Conservation (phyloP, 2,113 vertebrate species). For the Proteles cristata region DNA sequence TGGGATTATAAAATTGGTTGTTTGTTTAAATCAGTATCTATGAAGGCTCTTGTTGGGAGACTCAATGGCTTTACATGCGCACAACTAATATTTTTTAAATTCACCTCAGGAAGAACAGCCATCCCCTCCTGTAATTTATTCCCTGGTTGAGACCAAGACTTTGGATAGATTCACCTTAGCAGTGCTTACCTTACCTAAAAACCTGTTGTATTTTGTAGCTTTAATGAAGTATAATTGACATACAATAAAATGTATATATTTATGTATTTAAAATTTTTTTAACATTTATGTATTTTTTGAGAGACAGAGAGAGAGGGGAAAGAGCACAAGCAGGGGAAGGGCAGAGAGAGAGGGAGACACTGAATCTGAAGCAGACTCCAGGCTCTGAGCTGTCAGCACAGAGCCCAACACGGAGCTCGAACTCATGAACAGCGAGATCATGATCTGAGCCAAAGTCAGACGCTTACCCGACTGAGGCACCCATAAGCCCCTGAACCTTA, state of each 20-base stretch:
- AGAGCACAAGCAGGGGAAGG: too few species aligned
- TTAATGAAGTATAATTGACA: neutral
- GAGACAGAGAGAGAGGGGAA: too few species aligned
- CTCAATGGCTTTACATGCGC: neutral
- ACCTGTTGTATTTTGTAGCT: neutral
- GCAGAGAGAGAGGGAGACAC: too few species aligned
- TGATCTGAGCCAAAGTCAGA: too few species aligned
- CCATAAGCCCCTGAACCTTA: too few species aligned
- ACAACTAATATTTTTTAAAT: neutral
- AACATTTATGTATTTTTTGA: too few species aligned
- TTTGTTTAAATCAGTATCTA: slow-evolving; percentile 21
- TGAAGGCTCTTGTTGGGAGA: slow-evolving; percentile 12
- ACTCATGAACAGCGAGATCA: too few species aligned
- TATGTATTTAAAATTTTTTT: neutral
- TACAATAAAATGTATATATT: neutral
- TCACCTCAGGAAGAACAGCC: neutral
- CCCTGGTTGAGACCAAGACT: neutral
- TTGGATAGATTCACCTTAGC: neutral
- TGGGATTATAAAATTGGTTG: neutral
- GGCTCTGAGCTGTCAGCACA: too few species aligned
- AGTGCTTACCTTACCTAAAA: neutral
- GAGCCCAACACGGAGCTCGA: too few species aligned
- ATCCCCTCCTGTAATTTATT: neutral
- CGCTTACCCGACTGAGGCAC: too few species aligned
- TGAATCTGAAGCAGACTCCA: too few species aligned